These are phyloP conservation scores for Esox niger DNA, from an alignment of 2,113 vertebrate species.

Conservation along the genomic window DNA sequence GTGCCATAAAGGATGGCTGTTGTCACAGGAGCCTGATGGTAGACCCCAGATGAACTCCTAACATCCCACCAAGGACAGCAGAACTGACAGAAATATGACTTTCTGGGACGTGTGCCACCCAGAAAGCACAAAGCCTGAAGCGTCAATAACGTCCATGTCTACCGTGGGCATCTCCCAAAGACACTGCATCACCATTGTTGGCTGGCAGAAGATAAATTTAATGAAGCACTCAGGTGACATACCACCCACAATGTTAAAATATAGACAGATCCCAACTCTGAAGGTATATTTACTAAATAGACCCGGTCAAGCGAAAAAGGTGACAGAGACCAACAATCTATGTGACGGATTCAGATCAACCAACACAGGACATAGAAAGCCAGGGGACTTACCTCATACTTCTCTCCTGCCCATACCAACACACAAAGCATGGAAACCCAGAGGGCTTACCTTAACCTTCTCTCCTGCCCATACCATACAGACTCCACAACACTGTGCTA, in stretches of 20 bases:
- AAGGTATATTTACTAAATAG: slow-evolving; percentile 35
- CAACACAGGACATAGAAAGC: too few species aligned
- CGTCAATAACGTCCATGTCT: slow-evolving; percentile 29
- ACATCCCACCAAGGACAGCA: slow-evolving; percentile 11
- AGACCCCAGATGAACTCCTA: slow-evolving; percentile 17
- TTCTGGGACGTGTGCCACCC: slow-evolving; percentile 12
- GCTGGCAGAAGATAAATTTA: slow-evolving; percentile 27
- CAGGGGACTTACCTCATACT: too few species aligned
- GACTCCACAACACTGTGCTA: background rate
- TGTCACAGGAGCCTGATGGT: slow-evolving; percentile 24
- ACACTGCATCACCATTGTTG: background rate
- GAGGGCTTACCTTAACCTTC: slow-evolving; percentile 10
- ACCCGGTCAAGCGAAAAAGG: slow-evolving; percentile 27
- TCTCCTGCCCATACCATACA: slow-evolving; percentile 9
- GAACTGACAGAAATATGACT: slow-evolving; percentile 20
- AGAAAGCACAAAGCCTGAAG: slow-evolving; percentile 10
- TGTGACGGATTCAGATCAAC: too few species aligned
- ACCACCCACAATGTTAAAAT: slow-evolving; percentile 30
- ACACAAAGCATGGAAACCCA: slow-evolving; percentile 1
- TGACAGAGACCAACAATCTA: slow-evolving; percentile 12
- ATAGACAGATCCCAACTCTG: slow-evolving; percentile 20
- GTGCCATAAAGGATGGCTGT: slow-evolving; percentile 26
- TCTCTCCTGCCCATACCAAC: slow-evolving; percentile 15
- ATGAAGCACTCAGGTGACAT: slow-evolving; percentile 21
- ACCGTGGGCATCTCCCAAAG: background rate